Conservation (phyloP, 2,888 invertebrate species). For the Sturmia bella region DNA sequence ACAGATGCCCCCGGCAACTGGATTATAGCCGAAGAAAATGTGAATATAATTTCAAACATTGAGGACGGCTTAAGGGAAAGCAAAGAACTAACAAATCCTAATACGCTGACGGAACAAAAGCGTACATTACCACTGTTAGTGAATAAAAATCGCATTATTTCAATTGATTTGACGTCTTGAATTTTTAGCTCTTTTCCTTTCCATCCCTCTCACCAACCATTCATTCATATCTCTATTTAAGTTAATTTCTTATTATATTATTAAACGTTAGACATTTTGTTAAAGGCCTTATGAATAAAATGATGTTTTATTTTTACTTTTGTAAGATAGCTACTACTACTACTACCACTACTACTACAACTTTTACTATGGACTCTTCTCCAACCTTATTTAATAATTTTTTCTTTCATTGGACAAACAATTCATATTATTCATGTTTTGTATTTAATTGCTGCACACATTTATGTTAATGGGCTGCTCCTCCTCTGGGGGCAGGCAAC, state of each 20-base stretch:
- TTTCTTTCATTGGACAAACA: too few species aligned
- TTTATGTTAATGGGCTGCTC: too few species aligned
- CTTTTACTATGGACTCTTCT: too few species aligned
- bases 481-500: too few species aligned
- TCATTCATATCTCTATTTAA: conserved; percentile 1
- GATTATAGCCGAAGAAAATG: conserved; percentile 24
- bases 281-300: conserved; percentile 33
- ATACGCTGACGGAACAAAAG: conserved; percentile 70
- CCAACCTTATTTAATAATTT: too few species aligned
- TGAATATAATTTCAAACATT: conserved; percentile 31
- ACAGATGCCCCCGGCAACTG: conserved; percentile 26
- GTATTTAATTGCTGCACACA: too few species aligned
- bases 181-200: background rate
- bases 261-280: background rate
- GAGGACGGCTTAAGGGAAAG: conserved; percentile 61
- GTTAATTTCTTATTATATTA: conserved; percentile 1
- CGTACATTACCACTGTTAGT: conserved; percentile 73
- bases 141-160: conserved; percentile 76
- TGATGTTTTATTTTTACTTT: conserved; percentile 18
- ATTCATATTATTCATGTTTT: too few species aligned
- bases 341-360: too few species aligned
- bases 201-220: too few species aligned
- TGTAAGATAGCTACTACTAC: too few species aligned
- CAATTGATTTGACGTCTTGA: conserved; percentile 80
- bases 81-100: conserved; percentile 69